Evolutionary conservation across 2,113 vertebrate genomes (phyloP).

Genomic region (Syngnathoides biaculeatus): DNA sequence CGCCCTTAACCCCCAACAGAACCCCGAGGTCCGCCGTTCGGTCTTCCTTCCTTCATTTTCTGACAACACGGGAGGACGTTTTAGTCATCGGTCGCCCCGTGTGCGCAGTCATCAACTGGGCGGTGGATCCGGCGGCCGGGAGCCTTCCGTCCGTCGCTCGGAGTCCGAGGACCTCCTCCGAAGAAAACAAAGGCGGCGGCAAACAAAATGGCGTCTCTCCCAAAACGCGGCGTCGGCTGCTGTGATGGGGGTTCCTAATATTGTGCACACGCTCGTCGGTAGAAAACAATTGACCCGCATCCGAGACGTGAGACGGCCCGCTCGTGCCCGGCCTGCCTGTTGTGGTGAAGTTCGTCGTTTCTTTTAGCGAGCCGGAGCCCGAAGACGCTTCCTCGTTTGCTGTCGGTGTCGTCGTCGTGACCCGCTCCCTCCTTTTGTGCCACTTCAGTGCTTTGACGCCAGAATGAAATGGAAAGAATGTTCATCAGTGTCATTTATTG

Average conservation of each 20-base stretch:
- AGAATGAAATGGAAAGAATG: slow-evolving; percentile 5
- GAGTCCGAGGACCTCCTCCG: slow-evolving; percentile 63
- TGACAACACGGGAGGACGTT: not conserved
- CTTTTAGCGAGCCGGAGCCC: not conserved
- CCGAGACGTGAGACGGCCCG: not conserved
- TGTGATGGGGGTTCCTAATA: not conserved
- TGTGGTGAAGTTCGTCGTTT: not conserved
- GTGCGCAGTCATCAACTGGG: slow-evolving; percentile 86
- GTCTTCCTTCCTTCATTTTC: no score
- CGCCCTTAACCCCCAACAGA: no score
- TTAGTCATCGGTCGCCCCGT: not conserved
- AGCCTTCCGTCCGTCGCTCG: slow-evolving; percentile 69
- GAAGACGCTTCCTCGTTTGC: not conserved
- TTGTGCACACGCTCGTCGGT: not conserved
- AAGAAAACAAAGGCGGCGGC: slow-evolving; percentile 58
- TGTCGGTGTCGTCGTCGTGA: not conserved
- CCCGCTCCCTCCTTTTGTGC: not conserved
- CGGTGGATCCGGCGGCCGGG: slow-evolving; percentile 83
- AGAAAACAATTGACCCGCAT: not conserved
- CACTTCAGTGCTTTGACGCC: not conserved
- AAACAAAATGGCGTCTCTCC: slow-evolving; percentile 12
- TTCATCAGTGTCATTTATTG: not conserved
- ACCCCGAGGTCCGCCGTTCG: not conserved
- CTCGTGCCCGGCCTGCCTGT: not conserved
- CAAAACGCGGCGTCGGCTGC: not conserved